Evolutionary conservation across 2,113 vertebrate genomes (phyloP).

Genomic region (Hippocampus zosterae): DNA sequence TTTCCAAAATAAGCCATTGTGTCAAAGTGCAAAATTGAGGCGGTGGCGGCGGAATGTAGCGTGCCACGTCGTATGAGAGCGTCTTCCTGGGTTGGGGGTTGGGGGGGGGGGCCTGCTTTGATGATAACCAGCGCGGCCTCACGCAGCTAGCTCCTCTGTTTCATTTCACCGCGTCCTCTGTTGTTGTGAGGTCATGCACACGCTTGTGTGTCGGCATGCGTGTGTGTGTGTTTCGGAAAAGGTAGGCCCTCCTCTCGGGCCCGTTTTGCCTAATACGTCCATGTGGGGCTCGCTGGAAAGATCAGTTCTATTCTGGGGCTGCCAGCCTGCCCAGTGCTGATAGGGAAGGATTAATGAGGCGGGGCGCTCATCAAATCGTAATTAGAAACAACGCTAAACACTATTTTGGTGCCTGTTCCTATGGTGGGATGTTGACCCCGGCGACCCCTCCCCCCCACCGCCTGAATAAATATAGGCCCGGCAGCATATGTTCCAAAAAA

Average conservation of each 20-base stretch:
- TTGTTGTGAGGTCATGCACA: slow-evolving; percentile 24
- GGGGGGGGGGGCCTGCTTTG: slow-evolving; percentile 41
- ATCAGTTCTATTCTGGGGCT: slow-evolving; percentile 88
- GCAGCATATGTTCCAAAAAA: slow-evolving; percentile 60
- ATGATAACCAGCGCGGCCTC: slow-evolving; percentile 44
- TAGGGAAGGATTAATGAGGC: slow-evolving; percentile 86
- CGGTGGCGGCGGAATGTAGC: slow-evolving; percentile 16
- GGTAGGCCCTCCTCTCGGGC: slow-evolving; percentile 48
- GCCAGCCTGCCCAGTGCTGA: slow-evolving; percentile 75
- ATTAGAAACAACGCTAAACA: slow-evolving; percentile 84
- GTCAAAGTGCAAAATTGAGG: slow-evolving; percentile 21
- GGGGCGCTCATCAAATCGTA: slow-evolving; percentile 79
- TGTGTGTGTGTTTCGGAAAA: slow-evolving; percentile 20
- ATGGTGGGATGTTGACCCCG: slow-evolving; percentile 73
- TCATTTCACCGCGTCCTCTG: slow-evolving; percentile 51
- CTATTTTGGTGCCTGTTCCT: slow-evolving; percentile 83
- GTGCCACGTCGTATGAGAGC: slow-evolving; percentile 18
- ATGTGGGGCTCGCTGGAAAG: slow-evolving; percentile 68
- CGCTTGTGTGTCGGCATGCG: slow-evolving; percentile 5
- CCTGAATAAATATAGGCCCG: slow-evolving; percentile 73
- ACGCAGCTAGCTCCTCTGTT: slow-evolving; percentile 53
- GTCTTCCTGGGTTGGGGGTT: slow-evolving; percentile 35
- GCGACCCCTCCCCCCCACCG: slow-evolving; percentile 37
- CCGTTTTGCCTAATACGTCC: slow-evolving; percentile 82
- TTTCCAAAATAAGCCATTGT: neutral